Evolutionary conservation across 2,113 vertebrate genomes (phyloP).

Genomic region (Cranoglanis bouderius): DNA sequence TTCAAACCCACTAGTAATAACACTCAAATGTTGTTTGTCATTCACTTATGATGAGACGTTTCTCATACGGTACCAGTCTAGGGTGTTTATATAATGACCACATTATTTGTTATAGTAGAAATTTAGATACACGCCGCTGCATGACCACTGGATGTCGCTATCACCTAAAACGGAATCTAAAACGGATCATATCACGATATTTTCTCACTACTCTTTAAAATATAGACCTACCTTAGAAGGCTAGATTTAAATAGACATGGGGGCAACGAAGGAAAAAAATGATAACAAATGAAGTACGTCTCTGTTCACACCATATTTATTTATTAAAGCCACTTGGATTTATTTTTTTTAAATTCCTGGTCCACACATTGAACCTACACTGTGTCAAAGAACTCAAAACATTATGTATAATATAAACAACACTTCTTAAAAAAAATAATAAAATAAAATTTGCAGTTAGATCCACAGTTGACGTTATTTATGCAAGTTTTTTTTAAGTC

Average conservation of each 20-base stretch:
- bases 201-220: background rate
- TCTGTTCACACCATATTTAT: background rate
- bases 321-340: background rate
- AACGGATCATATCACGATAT: background rate
- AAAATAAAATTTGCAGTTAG: background rate
- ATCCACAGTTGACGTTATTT: background rate
- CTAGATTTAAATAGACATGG: background rate
- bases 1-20: background rate
- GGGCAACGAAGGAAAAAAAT: background rate
- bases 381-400: background rate
- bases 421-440: background rate
- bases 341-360: background rate
- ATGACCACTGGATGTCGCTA: slow-evolving; percentile 23
- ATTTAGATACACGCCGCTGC: background rate
- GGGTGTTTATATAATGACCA: background rate
- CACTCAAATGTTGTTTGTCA: background rate
- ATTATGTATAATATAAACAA: background rate
- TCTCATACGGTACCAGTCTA: background rate
- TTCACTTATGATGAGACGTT: background rate
- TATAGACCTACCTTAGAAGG: background rate
- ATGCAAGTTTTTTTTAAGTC: background rate
- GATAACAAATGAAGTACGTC: background rate
- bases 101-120: background rate
- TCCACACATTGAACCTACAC: background rate
- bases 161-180: background rate